These are phyloP conservation scores for Drosophila bocki DNA, from an alignment of 1,140 invertebrate species.

Conservation along the genomic window DNA sequence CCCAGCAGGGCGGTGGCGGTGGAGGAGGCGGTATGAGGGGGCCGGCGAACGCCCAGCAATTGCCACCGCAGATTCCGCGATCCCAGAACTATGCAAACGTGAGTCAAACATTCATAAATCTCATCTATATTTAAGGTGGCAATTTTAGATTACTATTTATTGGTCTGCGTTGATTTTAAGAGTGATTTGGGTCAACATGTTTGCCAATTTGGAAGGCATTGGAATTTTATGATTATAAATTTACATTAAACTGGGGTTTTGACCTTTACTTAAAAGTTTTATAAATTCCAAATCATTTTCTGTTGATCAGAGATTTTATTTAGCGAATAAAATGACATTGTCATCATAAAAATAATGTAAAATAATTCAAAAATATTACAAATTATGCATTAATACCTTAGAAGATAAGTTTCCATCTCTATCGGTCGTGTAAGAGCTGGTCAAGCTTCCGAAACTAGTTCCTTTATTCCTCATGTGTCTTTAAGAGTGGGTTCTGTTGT, in stretches of 20 bases:
- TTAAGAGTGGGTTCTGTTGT: too few relatives aligned
- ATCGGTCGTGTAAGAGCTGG: too few relatives aligned
- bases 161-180: constrained; percentile 4
- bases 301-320: too few relatives aligned
- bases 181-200: constrained; percentile 17
- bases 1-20: constrained; percentile 22
- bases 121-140: constrained; percentile 25
- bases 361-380: too few relatives aligned
- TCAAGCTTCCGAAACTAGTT: too few relatives aligned
- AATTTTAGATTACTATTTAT: constrained; percentile 33
- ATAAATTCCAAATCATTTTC: not conserved
- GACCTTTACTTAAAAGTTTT: not conserved
- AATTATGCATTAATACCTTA: too few relatives aligned
- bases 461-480: too few relatives aligned
- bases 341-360: too few relatives aligned
- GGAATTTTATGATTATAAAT: not conserved
- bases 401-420: too few relatives aligned
- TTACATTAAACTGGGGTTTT: too few relatives aligned
- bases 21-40: constrained; percentile 53
- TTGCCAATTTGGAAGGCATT: not conserved
- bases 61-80: constrained; percentile 65
- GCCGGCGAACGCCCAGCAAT: constrained; percentile 58
- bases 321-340: too few relatives aligned
- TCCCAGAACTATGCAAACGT: constrained; percentile 70
- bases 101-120: constrained; percentile 32